Evolutionary conservation across 2,797 vertebrate species (phyloP).

Genomic region (Thamnophis elegans): DNA sequence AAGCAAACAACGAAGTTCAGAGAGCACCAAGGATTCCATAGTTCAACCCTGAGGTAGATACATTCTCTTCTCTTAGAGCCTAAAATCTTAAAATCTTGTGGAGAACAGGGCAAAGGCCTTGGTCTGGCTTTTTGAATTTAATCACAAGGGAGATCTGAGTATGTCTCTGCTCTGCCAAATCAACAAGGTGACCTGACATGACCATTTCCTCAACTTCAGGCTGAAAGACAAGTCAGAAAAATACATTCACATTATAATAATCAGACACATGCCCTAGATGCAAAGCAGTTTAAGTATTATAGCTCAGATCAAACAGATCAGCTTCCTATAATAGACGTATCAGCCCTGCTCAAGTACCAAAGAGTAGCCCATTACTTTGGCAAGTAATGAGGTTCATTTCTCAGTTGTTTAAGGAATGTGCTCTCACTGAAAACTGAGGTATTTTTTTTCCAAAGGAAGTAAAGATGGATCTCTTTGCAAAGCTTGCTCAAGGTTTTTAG

Average conservation of each 20-base stretch:
- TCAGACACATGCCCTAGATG: not conserved
- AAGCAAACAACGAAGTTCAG: not conserved
- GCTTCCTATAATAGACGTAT: not conserved
- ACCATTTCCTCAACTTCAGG: not conserved
- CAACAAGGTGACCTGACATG: not conserved
- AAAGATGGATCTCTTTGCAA: not conserved
- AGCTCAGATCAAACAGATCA: not conserved
- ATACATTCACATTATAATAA: not conserved
- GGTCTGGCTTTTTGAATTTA: not conserved
- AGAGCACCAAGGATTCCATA: not conserved
- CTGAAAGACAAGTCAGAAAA: not conserved
- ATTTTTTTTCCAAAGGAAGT: not conserved
- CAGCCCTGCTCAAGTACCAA: not conserved
- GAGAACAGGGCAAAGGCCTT: not conserved
- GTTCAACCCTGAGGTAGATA: not conserved
- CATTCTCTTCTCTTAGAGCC: not conserved
- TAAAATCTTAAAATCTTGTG: not conserved
- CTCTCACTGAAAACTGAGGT: not conserved
- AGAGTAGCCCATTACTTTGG: not conserved
- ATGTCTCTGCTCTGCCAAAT: not conserved
- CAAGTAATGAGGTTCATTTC: not conserved
- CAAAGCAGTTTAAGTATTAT: not conserved
- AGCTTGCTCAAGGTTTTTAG: not conserved
- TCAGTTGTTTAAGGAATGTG: not conserved
- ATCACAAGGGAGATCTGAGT: not conserved